phyloP scores from a whole-genome alignment of 37 sponge, comb jelly and placozoan species.

The Cladorhizidae sp. region DNA sequence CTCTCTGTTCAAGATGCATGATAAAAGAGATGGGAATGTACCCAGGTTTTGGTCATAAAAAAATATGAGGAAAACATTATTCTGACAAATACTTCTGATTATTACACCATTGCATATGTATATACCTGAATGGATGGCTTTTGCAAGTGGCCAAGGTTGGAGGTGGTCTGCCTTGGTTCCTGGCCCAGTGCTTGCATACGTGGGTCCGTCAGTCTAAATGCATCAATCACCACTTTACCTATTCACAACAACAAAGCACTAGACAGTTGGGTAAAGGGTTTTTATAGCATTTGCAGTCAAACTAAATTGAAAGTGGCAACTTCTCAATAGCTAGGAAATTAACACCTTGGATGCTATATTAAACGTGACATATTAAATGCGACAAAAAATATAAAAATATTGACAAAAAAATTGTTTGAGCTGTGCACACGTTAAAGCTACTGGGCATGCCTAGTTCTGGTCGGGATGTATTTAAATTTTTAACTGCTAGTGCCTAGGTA shows the following conservation, averaged over 20 bases:
- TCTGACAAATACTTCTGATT: not conserved
- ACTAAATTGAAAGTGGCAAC: too few relatives aligned
- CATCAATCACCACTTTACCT: slow-evolving; percentile 97
- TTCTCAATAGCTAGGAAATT: too few relatives aligned
- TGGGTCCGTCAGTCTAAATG: slow-evolving; percentile 94
- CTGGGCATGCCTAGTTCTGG: too few relatives aligned
- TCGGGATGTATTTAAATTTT: too few relatives aligned
- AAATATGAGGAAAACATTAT: not conserved
- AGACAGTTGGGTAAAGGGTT: not conserved
- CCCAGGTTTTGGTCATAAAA: not conserved
- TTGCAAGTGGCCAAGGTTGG: slow-evolving; percentile 96
- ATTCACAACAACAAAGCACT: not conserved
- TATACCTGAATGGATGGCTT: slow-evolving; percentile 97
- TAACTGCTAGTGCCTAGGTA: too few relatives aligned
- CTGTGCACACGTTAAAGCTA: too few relatives aligned
- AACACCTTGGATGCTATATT: too few relatives aligned
- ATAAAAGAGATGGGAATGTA: not conserved
- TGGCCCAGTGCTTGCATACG: slow-evolving; percentile 89
- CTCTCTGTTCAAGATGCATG: not conserved
- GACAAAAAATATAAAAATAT: too few relatives aligned
- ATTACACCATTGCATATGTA: not conserved
- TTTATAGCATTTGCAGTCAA: too few relatives aligned
- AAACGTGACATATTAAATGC: too few relatives aligned
- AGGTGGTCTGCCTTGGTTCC: slow-evolving; percentile 97
- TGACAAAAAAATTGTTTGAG: too few relatives aligned